Evolutionary conservation across 2,797 vertebrate species (phyloP), one percentile per base, ranked within the genome.

Genomic region (Oophaga sylvatica): DNA sequence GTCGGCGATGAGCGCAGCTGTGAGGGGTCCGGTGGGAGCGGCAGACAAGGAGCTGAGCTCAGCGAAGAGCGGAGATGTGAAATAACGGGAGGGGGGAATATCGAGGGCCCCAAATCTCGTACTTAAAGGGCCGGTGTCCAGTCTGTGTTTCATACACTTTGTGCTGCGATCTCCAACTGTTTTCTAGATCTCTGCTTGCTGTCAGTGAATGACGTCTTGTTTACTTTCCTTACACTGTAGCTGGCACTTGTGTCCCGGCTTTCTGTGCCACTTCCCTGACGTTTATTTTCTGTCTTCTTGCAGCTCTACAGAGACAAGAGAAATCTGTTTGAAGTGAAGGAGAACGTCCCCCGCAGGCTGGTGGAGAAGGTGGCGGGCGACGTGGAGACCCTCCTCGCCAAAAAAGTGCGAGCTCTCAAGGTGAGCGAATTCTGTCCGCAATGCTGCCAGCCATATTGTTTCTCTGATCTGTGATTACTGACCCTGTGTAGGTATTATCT

Each of bases 251-350:
- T 16, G 60, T 17, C 17, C 19, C 1, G 19, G 16, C 68, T 6
- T 20, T 73, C 10, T 71, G 35, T 73, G 26, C 67, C 19, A 3
- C 31, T 68, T 12, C 41, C 56, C 67, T 87, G 68, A 71, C 10
- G 1, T 5, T 16, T 9, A 5, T 53, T 73, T 87, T 87, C 78
- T 73, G 90, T 80, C 90, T 92, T 90, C 85, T 84, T 93, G 91
- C 95, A 99, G 98, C 98, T 99, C 94, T 99, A 99, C 90, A 96
- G 93, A 87, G 97, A 99, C 90, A 99, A 99, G 91, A 96, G 94
- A 92, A 98, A 97, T 93, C 96, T 98, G 90, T 99, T 99, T 91
- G 97, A 98, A 90, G 96, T 99, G 78, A 98, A 97, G 94, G 97
- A 96, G 91, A 99, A 99, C 15, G 96, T 96, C 79, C 97, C 98